phyloP scores from a whole-genome alignment of 2,113 vertebrate genomes.

The Sula dactylatra region DNA sequence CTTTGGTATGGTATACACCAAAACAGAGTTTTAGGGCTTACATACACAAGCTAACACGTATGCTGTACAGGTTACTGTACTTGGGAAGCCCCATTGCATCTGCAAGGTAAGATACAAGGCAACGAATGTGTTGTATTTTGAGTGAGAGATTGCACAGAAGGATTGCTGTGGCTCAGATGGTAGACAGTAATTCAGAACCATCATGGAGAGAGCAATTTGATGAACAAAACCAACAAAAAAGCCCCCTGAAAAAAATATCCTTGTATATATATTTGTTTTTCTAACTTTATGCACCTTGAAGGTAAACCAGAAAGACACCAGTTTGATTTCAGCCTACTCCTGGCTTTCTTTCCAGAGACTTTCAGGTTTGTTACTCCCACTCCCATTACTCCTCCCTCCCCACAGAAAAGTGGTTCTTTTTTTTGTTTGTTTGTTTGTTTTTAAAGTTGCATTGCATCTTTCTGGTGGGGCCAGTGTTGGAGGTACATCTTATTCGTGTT shows the following conservation, averaged over 20 bases:
- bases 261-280: neutral
- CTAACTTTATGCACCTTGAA: neutral
- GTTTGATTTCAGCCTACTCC: neutral
- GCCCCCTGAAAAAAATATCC: neutral
- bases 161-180: neutral
- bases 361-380: neutral
- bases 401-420: neutral
- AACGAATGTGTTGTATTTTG: neutral
- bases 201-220: neutral
- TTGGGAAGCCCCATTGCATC: neutral
- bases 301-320: neutral
- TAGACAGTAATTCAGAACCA: neutral
- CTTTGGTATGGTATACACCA: neutral
- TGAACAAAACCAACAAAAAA: neutral
- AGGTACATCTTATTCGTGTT: neutral
- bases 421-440: neutral
- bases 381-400: neutral
- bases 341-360: neutral
- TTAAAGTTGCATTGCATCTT: neutral
- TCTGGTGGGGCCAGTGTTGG: neutral
- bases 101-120: neutral
- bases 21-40: neutral
- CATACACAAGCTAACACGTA: rapidly evolving
- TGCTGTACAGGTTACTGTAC: neutral
- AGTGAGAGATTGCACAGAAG: neutral